A percentile compares a stretch with the other conserved stretches of the same genome.
phyloP scores from a whole-genome alignment of 2,888 invertebrate genomes.

The Megastigmus dorsalis region DNA sequence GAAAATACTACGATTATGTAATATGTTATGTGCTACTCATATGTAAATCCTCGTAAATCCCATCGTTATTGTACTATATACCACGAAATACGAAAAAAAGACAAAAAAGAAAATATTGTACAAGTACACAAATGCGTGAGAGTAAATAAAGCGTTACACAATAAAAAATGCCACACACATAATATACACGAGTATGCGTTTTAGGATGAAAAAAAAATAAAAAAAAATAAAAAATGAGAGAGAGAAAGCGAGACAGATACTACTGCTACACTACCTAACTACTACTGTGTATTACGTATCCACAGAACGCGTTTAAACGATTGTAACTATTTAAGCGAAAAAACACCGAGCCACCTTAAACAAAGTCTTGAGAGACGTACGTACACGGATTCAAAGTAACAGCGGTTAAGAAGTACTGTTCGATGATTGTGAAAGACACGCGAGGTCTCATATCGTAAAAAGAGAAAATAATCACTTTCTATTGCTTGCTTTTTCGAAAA shows the following conservation, averaged over 20 bases:
- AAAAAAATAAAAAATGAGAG: conserved; percentile 42
- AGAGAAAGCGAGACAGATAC: conserved; percentile 54
- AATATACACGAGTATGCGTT: conserved; percentile 43
- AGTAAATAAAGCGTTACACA: conserved; percentile 41
- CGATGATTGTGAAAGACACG: conserved; percentile 35
- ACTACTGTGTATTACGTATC: conserved; percentile 50
- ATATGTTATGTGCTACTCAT: conserved; percentile 68
- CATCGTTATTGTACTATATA: conserved; percentile 67
- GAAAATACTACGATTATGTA: conserved; percentile 69
- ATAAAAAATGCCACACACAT: conserved; percentile 33
- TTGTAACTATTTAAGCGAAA: conserved; percentile 53
- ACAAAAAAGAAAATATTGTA: conserved; percentile 55
- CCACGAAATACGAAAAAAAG: conserved; percentile 58
- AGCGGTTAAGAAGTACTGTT: neutral
- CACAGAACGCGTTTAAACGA: conserved; percentile 51
- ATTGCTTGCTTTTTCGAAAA: conserved; percentile 38
- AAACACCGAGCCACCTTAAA: conserved; percentile 46
- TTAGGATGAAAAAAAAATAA: conserved; percentile 48
- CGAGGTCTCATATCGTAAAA: conserved; percentile 7
- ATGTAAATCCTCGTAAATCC: conserved; percentile 68
- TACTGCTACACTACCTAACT: conserved; percentile 51
- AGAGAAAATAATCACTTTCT: conserved; percentile 21
- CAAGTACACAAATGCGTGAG: conserved; percentile 36
- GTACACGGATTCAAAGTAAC: neutral
- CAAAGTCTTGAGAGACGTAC: conserved; percentile 9